Conservation (phyloP, 2,113 vertebrate genomes). For the Pampusana beccarii region DNA sequence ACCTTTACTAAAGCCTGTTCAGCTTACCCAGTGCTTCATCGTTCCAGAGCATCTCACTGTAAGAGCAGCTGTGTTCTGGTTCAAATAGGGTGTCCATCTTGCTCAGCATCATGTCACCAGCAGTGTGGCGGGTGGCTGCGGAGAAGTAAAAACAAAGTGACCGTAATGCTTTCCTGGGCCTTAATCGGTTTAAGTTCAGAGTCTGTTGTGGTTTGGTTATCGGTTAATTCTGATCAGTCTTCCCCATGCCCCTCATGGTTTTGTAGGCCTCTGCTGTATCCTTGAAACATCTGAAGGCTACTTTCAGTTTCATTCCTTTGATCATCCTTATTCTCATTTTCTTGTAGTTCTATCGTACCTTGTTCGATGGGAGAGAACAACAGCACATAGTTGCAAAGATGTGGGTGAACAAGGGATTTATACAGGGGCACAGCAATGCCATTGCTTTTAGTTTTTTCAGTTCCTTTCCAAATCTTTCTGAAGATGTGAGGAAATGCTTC, state of each 20-base stretch:
- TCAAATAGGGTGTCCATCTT: background rate
- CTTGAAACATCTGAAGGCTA: background rate
- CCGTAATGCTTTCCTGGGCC: background rate
- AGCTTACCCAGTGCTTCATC: background rate
- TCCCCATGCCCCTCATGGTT: background rate
- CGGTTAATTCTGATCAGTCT: background rate
- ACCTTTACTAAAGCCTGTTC: background rate
- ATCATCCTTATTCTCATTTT: background rate
- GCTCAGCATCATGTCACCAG: fast-evolving
- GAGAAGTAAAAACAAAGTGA: background rate
- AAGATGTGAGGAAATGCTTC: background rate
- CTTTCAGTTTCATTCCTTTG: background rate
- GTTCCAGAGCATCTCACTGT: background rate
- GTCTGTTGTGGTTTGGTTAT: background rate
- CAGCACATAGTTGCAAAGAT: background rate
- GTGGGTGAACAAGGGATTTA: background rate
- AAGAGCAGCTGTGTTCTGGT: background rate
- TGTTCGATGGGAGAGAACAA: background rate
- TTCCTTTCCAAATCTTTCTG: background rate
- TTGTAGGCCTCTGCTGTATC: background rate
- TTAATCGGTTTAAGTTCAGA: background rate
- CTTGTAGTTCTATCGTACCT: background rate
- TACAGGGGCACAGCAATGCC: background rate
- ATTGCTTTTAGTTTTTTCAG: background rate
- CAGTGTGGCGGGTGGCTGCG: background rate